A percentile compares a stretch with the other conserved stretches of the same genome.
phyloP scores from a whole-genome alignment of 2,113 vertebrate genomes.

The Corydoras maculifer region DNA sequence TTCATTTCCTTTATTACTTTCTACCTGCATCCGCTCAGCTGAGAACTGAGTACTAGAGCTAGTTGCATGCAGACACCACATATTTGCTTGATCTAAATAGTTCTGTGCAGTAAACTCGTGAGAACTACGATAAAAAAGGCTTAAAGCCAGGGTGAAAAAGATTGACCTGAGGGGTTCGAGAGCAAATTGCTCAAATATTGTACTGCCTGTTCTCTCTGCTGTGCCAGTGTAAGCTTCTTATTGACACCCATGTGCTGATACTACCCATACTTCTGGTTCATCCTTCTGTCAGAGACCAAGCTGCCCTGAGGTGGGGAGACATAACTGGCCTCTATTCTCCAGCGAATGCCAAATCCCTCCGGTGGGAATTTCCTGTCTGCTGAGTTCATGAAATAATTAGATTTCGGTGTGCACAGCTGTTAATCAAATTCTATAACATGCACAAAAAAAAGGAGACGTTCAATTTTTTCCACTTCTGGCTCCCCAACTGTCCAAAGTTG shows the following conservation, averaged over 20 bases:
- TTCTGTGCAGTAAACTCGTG: too few species aligned
- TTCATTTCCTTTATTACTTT: too few species aligned
- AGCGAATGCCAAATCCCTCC: constrained; percentile 67
- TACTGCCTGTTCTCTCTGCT: constrained; percentile 67
- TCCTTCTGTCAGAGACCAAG: constrained; percentile 52
- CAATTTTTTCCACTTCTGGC: too few species aligned
- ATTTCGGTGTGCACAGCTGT: constrained; percentile 57
- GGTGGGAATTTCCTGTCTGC: constrained; percentile 61
- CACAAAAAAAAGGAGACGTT: constrained; percentile 44
- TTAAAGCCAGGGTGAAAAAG: constrained; percentile 58
- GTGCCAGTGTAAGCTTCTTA: constrained; percentile 68
- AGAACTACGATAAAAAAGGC: constrained; percentile 17
- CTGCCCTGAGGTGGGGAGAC: constrained; percentile 38
- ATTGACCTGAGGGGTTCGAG: constrained; percentile 70
- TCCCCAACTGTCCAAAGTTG: constrained; percentile 48
- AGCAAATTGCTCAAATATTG: constrained; percentile 69
- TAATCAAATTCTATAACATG: constrained; percentile 71
- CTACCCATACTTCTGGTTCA: constrained; percentile 71
- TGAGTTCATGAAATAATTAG: constrained; percentile 76
- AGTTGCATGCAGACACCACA: too few species aligned
- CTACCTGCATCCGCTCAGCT: too few species aligned
- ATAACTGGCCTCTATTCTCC: constrained; percentile 57
- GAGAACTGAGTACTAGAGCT: too few species aligned
- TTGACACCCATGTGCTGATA: constrained; percentile 72
- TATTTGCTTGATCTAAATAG: too few species aligned